Evolutionary conservation across 2,888 invertebrate species (phyloP), one percentile per base, ranked within the genome.

Genomic region (Pecten maximus): DNA sequence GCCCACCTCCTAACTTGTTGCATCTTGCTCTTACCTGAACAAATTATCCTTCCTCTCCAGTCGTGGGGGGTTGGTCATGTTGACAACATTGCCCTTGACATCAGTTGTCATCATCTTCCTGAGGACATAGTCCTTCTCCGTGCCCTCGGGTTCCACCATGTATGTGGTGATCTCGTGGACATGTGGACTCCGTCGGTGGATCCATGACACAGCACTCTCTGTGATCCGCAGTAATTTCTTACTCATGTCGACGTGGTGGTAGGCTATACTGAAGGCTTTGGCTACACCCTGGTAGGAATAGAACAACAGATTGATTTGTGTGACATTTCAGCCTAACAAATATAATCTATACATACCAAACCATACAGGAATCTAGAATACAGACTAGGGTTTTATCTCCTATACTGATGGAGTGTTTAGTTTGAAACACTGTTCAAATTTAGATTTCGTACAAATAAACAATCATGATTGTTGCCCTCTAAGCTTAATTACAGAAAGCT

Each of bases 161-260:
- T 96, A 97, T 23, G 96, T 94, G 16, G 94, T 94, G 74, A 96
- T 95, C 91, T 96, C 96, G 35, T 94, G 91, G 44, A 97, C 96
- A 88, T 96, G 94, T 0, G 95, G 95, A 90, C 96, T 95, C 3
- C 96, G 94, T 19, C 96, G 94, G 90, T 96, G 95, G 88, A 97
- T 96, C 97, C 96, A 97, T 0, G 96, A 95, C 40, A 96, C 95
- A 12, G 96, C 97, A 91, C 95, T 96, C 93, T 97, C 96, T 6
- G 96, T 95, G 89, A 96, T 96, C 19, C 96, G 94, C 91, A 97
- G 93, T 40, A 96, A 94, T 92, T 96, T 96, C 91, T 95, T 95
- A 12, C 96, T 94, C 91, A 96, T 94, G 90, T 96, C 96, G n/a
- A 96, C 95, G 74, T 95, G 94, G 91, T 96, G 96, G 92, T 96